Percentiles rank a stretch among this genome's conserved stretches.
Evolutionary conservation across 2,113 vertebrate genomes (phyloP).

Genomic region (Scomber colias): DNA sequence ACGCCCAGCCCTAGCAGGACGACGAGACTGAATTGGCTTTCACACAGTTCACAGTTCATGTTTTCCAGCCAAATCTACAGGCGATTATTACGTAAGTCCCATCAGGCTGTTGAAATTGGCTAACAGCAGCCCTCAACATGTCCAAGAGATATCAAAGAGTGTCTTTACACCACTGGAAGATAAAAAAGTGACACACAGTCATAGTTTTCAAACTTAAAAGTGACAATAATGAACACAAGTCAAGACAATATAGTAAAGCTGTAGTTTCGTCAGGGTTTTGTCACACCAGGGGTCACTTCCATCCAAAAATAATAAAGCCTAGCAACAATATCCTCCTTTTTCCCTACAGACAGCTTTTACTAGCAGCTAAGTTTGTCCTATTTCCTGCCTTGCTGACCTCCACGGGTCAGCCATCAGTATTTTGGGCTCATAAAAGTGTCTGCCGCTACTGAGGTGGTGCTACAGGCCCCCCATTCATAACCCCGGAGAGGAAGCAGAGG

Average conservation of each 20-base stretch:
- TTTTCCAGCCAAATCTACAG: slow-evolving; percentile 27
- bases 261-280: slow-evolving; percentile 16
- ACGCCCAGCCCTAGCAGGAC: too few relatives aligned
- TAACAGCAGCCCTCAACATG: background rate
- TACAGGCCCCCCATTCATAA: slow-evolving; percentile 73
- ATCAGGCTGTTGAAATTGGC: slow-evolving; percentile 1
- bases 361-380: slow-evolving; percentile 53
- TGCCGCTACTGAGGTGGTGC: slow-evolving; percentile 18
- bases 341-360: slow-evolving; percentile 47
- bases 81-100: slow-evolving; percentile 16
- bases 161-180: background rate
- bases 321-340: slow-evolving; percentile 50
- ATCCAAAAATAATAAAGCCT: slow-evolving; percentile 58
- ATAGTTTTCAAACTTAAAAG: slow-evolving; percentile 9
- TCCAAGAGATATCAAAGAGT: slow-evolving; percentile 7
- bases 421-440: slow-evolving; percentile 72
- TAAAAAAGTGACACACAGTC: background rate
- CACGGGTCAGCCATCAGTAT: slow-evolving; percentile 53
- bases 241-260: slow-evolving; percentile 15
- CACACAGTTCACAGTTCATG: slow-evolving; percentile 5
- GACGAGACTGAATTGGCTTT: too few relatives aligned
- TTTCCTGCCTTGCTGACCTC: slow-evolving; percentile 64
- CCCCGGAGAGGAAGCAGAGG: slow-evolving; percentile 63
- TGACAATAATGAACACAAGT: background rate
- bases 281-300: slow-evolving; percentile 37